Evolutionary conservation across 1,140 invertebrate genomes (phyloP), one percentile per base, ranked within the genome.

Genomic region (Cardiocondyla obscurior): DNA sequence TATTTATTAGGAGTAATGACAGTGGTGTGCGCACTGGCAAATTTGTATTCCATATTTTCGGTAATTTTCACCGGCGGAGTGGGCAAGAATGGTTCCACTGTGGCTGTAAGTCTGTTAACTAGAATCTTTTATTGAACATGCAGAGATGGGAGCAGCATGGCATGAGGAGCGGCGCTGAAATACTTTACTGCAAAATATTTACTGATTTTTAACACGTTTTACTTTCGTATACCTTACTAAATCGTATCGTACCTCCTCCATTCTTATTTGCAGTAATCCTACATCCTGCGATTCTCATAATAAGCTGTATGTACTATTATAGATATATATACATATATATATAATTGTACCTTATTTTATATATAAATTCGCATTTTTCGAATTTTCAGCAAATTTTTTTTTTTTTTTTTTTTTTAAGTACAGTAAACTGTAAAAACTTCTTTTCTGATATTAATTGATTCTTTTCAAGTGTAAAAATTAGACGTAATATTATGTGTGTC

Each of bases 11-110:
- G 96, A 90, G 92, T 96, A 92, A 95, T 95, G 92, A 97, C 97
- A 88, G 93, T 97, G 89, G 93, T 95, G 90, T 96, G 96, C 94
- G 95, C 96, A 85, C 92, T 95, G 90, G 94, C 96, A 92, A 95
- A 96, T 90, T 93, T 97, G 90, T 96, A 95, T 92, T 94, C 95
- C 92, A 96, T 96, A 88, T 95, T 95, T 93, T 95, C 95, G 90
- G 96, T 98, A 94, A 98, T 99, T 93, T 96, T 98, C 92, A 96
- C 96, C 91, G 98, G 98, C 92, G 99, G 99, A 94, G 96, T 98
- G 89, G 99, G 99, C 90, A 99, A 98, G 95, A 99, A 99, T 95
- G 98, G 98, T 94, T 97, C 97, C 88, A 97, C 97, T 90, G 96
- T 97, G 93, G 97, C 97, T 94, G 97, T 97, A 97, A 97, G 97